Base-by-base conservation (phyloP, 2,797 vertebrate genomes). In the Malacoraja senta region DNA sequence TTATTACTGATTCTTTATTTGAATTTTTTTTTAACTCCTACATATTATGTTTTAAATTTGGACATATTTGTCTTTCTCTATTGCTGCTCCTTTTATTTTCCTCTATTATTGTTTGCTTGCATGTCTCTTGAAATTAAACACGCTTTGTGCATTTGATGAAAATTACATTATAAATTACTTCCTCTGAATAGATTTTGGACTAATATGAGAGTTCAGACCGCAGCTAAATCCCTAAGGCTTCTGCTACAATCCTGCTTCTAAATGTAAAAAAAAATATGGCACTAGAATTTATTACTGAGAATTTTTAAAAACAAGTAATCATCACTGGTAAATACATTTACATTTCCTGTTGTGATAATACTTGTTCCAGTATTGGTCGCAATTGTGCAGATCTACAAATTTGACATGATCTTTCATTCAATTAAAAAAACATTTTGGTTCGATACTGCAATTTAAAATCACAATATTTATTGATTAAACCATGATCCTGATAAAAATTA, bases 111-210 rank as follows among this genome's bases (percentile, higher is more conserved):
- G 71, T 76, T 92, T 92, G 38, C 38, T 26, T 91, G 90, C 8
- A 35, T 91, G 35, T 72, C 21, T 91, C 26, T 91, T 74, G 38
- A 71, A 91, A 91, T 91, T 91, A 91, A 91, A 91, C 38, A 91
- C 26, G 65, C 88, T 74, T 91, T 53, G 38, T 76, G 90, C 53
- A 26, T 92, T 76, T 76, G 90, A 92, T 53, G 65, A 76, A 92
- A 29, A 92, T 92, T 76, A 71, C 90, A 19, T 92, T 92, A 76
- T 92, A 53, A 21, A 2, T 92, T 91, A 71, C 32, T 92, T 53
- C 53, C 38, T 92, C 71, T 91, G 68, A 91, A 91, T 32, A 91
- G 68, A 74, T 74, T 91, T 91, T 91, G 65, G 10, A 91, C 68
- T 91, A 71, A 71, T 91, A 65, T 53, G 68, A 12, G 68, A 44